A percentile compares a stretch with the other conserved stretches of the same genome.
These are phyloP conservation scores for Trilocha varians DNA, from an alignment of 2,888 invertebrate genomes.

Conservation along the genomic window DNA sequence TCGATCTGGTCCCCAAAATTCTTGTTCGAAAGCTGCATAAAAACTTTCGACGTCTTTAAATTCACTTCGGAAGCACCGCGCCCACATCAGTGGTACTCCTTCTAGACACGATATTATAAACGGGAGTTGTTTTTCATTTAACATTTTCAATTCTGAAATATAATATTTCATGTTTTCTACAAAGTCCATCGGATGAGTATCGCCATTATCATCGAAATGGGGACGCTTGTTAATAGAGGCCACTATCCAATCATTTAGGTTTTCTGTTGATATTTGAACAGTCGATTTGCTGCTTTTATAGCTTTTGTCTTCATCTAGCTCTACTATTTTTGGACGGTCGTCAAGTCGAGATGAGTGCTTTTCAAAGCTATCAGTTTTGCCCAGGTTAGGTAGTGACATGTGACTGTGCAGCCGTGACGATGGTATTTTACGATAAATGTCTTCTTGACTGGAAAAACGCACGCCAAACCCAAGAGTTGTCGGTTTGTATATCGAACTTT, in stretches of 20 bases:
- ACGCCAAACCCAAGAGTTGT: slow-evolving; percentile 59
- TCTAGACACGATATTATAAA: slow-evolving; percentile 63
- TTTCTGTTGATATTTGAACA: slow-evolving; percentile 46
- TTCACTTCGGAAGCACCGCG: slow-evolving; percentile 56
- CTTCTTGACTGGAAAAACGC: slow-evolving; percentile 64
- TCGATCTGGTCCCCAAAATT: slow-evolving; percentile 61
- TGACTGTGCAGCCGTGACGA: slow-evolving; percentile 61
- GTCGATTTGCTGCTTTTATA: slow-evolving; percentile 27
- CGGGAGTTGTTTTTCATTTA: slow-evolving; percentile 48
- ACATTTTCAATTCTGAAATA: slow-evolving; percentile 54
- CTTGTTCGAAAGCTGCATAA: slow-evolving; percentile 56
- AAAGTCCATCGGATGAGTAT: slow-evolving; percentile 64
- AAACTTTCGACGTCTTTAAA: slow-evolving; percentile 49
- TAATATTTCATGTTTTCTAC: slow-evolving; percentile 57
- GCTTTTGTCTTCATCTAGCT: slow-evolving; percentile 48
- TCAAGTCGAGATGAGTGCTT: slow-evolving; percentile 34
- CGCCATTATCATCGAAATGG: slow-evolving; percentile 56
- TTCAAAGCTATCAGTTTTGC: slow-evolving; percentile 46
- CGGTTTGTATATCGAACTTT: slow-evolving; percentile 53
- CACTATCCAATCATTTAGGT: slow-evolving; percentile 55
- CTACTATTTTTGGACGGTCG: slow-evolving; percentile 45
- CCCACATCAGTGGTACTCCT: slow-evolving; percentile 63
- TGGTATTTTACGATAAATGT: slow-evolving; percentile 57
- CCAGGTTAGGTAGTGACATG: slow-evolving; percentile 65
- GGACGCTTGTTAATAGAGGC: slow-evolving; percentile 58